phyloP scores from a whole-genome alignment of 2,888 invertebrate species.

The Eupelmus urozonus region DNA sequence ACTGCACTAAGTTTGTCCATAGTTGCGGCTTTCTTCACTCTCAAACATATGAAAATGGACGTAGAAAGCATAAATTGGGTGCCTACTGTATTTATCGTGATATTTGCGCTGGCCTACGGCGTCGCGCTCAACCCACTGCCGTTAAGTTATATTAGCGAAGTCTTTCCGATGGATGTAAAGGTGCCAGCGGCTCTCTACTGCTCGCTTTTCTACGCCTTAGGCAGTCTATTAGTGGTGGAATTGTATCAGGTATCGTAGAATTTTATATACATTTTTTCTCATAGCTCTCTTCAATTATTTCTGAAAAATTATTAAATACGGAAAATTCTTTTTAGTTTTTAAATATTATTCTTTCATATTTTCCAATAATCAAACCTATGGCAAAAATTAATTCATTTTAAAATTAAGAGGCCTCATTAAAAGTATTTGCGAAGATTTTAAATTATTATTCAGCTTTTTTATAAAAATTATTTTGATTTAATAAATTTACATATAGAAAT shows the following conservation, averaged over 20 bases:
- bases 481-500: too few species aligned
- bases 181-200: slow-evolving; percentile 72
- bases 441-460: too few species aligned
- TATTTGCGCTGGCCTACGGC: slow-evolving; percentile 71
- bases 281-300: not conserved
- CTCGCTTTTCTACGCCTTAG: slow-evolving; percentile 72
- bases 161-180: slow-evolving; percentile 74
- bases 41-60: slow-evolving; percentile 65
- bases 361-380: too few species aligned
- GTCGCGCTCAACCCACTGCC: slow-evolving; percentile 74
- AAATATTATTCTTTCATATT: too few species aligned
- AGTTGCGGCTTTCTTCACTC: slow-evolving; percentile 70
- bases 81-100: slow-evolving; percentile 71
- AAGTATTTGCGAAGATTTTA: too few species aligned
- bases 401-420: too few species aligned
- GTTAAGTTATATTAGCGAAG: slow-evolving; percentile 73
- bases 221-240: slow-evolving; percentile 69
- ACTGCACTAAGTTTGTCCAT: slow-evolving; percentile 66
- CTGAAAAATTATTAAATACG: not conserved
- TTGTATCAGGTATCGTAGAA: slow-evolving; percentile 71
- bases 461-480: too few species aligned
- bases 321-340: slow-evolving; percentile 3
- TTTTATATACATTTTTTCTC: not conserved
- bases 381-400: too few species aligned
- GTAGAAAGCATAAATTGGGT: slow-evolving; percentile 69